A percentile compares a stretch with the other conserved stretches of the same genome.
Conservation (phyloP, 2,888 invertebrate species). For the Rotaria magnacalcarata region DNA sequence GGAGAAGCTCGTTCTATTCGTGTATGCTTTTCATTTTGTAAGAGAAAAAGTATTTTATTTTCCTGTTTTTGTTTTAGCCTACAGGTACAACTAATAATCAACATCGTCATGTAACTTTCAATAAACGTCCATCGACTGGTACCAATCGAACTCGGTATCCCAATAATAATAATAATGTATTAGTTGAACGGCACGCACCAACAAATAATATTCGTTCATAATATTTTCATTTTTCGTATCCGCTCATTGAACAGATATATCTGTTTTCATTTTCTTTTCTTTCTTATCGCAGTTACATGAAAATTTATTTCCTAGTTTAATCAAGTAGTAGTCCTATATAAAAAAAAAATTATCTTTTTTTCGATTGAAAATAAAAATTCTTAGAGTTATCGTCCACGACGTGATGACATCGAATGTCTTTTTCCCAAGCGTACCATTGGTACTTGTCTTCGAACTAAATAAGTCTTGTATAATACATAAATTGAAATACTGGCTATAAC, state of each 20-base stretch:
- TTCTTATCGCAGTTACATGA: not conserved
- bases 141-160: not conserved
- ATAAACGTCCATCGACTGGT: not conserved
- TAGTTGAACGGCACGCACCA: slow-evolving; percentile 30
- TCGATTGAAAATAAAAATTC: not conserved
- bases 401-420: not conserved
- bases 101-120: not conserved
- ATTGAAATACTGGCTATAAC: not conserved
- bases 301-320: not conserved
- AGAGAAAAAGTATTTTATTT: not conserved
- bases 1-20: not conserved
- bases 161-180: not conserved
- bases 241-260: slow-evolving; percentile 19
- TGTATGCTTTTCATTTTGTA: not conserved
- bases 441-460: not conserved
- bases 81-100: not conserved
- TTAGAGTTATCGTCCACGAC: not conserved
- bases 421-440: not conserved
- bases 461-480: not conserved
- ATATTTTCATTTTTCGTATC: not conserved
- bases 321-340: not conserved
- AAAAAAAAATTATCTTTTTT: slow-evolving; percentile 1
- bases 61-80: not conserved
- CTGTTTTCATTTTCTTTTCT: not conserved
- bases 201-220: slow-evolving; percentile 1